A percentile compares a stretch with the other conserved stretches of the same genome.
Conservation (phyloP, 1,140 invertebrate genomes). For the Drosophila mauritiana region DNA sequence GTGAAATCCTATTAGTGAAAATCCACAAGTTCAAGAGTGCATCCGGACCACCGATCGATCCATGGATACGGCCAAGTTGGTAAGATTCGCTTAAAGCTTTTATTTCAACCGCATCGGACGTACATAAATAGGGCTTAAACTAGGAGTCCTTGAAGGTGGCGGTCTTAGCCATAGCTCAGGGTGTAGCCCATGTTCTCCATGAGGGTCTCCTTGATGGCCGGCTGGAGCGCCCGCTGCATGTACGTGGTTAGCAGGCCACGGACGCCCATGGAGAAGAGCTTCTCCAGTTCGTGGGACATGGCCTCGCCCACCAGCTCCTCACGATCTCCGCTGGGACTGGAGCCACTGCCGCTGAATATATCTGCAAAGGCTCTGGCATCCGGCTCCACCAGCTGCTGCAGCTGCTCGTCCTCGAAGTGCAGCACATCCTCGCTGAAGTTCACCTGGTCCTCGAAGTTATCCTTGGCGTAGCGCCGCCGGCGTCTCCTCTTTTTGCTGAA, state of each 20-base stretch:
- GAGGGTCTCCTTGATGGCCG: constrained; percentile 92
- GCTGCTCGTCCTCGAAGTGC: constrained; percentile 72
- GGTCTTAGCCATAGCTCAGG: constrained; percentile 89
- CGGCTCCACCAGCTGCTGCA: constrained; percentile 73
- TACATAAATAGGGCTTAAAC: constrained; percentile 50
- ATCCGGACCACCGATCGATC: constrained; percentile 25
- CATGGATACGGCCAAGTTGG: constrained; percentile 78
- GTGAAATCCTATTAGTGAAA: constrained; percentile 68
- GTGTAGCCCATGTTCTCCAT: constrained; percentile 94
- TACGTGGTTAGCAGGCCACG: constrained; percentile 91
- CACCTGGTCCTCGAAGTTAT: constrained; percentile 63
- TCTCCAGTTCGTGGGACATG: constrained; percentile 91
- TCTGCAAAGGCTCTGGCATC: constrained; percentile 81
- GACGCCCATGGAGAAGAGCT: constrained; percentile 91
- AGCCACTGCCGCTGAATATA: constrained; percentile 50
- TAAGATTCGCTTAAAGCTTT: constrained; percentile 75
- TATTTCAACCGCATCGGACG: constrained; percentile 52
- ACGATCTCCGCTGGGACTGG: constrained; percentile 17
- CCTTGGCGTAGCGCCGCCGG: constrained; percentile 41
- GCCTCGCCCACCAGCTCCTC: constrained; percentile 86
- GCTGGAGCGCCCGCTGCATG: constrained; percentile 92
- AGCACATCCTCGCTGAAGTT: constrained; percentile 83
- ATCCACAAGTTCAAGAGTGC: constrained; percentile 45
- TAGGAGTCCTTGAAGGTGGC: background rate
- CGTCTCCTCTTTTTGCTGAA: constrained; percentile 51